Evolutionary conservation across 1,140 invertebrate genomes (phyloP).

Genomic region (Tetramorium simillimum): DNA sequence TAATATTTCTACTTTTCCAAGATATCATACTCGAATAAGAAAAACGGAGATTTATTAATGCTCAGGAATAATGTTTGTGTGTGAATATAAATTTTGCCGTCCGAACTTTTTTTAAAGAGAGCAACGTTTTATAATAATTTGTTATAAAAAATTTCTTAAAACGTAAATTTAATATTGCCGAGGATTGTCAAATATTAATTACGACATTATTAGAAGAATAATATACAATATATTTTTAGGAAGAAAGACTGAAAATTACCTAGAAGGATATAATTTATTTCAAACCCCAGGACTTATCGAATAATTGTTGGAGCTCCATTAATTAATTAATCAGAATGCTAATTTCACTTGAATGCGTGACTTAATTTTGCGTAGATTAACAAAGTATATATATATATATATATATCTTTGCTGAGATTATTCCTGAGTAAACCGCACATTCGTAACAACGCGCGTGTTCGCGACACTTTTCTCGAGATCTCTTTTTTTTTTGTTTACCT

Average conservation of each 20-base stretch:
- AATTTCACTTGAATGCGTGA: background rate
- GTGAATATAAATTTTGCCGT: background rate
- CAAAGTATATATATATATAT: background rate
- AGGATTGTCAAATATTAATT: background rate
- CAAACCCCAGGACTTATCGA: background rate
- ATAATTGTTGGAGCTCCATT: background rate
- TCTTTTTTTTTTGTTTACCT: slow-evolving; percentile 71
- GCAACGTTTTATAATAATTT: background rate
- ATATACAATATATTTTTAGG: background rate
- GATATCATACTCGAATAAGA: background rate
- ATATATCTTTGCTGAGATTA: background rate
- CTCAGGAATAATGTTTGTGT: background rate
- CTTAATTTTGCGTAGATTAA: background rate
- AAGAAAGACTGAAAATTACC: background rate
- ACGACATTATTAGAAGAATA: background rate
- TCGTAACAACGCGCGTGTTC: background rate
- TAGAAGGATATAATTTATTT: background rate
- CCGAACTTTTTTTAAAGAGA: background rate
- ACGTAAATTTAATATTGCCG: background rate
- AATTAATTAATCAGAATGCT: background rate
- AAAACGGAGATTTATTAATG: background rate
- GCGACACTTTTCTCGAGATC: background rate
- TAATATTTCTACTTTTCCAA: background rate
- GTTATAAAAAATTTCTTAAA: background rate
- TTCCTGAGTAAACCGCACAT: background rate